Base-by-base conservation (phyloP, 2,888 invertebrate species). In the Blera fallax region DNA sequence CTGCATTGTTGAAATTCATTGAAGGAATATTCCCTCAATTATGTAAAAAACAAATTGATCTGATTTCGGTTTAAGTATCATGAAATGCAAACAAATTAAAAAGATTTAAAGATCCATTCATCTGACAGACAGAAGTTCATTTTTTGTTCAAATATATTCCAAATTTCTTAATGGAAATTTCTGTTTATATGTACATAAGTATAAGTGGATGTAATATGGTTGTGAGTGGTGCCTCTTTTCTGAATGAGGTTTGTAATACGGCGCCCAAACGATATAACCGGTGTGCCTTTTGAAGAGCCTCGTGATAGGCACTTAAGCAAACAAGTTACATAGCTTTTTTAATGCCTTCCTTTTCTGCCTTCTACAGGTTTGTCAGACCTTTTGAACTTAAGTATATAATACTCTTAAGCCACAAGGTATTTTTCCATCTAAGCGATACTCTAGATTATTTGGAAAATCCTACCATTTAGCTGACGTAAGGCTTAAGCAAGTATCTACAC, bases 281-380 rank as follows among this genome's bases (percentile, higher is more conserved):
- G 10, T 16, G 7, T 27, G 14, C 1, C 16, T 14, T 16, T 16
- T 32, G 29, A 54, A 54, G 54, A 32, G 29, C 37, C 32, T 50
- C 65, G 40, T 32, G 21, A 50, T 48, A 32, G 34, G 50, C 14
- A 8, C 65, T 65, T 21, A 65, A 16, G 34, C 52, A 45, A 45
- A 45, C 24, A 34, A 45, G 45, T 48, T 45, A 45, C 54, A n/a
- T 64, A 43, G 64, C 32, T 64, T 64, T n/a, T 32, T 64, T 48
- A 48, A 64, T 32, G 48, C 45, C 18, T 34, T 48, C 14, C 18
- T 11, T 29, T 18, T 10, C n/a, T 50, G 45, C 18, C 10, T 50
- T 24, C 1, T n/a, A 0, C n/a, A 14, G 14, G 4, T 24, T 52
- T 54, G 7, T 2, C 16, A 8, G 32, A 14, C 29, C 16, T 54